These are phyloP conservation scores for Turritopsis rubra DNA, from an alignment of 30 jellyfish, hydroid and myxozoan genomes.

Conservation along the genomic window DNA sequence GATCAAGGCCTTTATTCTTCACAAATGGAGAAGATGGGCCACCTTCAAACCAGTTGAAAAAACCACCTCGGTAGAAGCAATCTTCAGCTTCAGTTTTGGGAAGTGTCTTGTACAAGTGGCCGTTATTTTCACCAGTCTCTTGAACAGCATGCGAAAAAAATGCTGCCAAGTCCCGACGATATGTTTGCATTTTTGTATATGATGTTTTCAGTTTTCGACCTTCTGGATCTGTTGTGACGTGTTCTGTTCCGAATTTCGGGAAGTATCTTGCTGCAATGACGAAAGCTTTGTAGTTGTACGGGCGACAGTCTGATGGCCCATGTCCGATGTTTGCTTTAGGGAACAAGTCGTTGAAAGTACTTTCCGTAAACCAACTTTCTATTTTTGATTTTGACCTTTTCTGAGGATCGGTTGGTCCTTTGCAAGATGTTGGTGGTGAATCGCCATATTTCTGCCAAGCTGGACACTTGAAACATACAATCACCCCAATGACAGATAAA, in stretches of 20 bases:
- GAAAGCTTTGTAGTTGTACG: constrained; percentile 84
- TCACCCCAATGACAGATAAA: constrained; percentile 2
- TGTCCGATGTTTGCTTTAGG: constrained; percentile 81
- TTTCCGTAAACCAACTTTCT: constrained; percentile 78
- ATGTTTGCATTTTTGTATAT: constrained; percentile 59
- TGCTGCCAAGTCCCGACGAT: constrained; percentile 81
- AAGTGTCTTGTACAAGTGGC: constrained; percentile 61
- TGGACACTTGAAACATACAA: constrained; percentile 52
- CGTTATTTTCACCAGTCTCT: constrained; percentile 91
- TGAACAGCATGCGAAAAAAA: constrained; percentile 91
- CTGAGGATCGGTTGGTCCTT: constrained; percentile 77
- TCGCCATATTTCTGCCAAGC: constrained; percentile 62
- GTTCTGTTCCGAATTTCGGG: constrained; percentile 86
- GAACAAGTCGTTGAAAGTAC: constrained; percentile 68
- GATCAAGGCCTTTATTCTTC: constrained; percentile 71
- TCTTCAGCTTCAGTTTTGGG: constrained; percentile 77
- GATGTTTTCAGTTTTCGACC: constrained; percentile 42
- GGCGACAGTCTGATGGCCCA: constrained; percentile 87
- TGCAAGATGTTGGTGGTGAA: constrained; percentile 64
- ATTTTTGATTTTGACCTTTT: constrained; percentile 65
- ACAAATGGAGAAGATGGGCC: constrained; percentile 91
- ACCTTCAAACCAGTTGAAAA: constrained; percentile 89
- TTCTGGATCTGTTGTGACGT: constrained; percentile 60
- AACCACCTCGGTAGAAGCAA: constrained; percentile 87
- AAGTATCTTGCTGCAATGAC: constrained; percentile 80